Conservation (phyloP, 2,797 vertebrate species). For the Botia kubotai region DNA sequence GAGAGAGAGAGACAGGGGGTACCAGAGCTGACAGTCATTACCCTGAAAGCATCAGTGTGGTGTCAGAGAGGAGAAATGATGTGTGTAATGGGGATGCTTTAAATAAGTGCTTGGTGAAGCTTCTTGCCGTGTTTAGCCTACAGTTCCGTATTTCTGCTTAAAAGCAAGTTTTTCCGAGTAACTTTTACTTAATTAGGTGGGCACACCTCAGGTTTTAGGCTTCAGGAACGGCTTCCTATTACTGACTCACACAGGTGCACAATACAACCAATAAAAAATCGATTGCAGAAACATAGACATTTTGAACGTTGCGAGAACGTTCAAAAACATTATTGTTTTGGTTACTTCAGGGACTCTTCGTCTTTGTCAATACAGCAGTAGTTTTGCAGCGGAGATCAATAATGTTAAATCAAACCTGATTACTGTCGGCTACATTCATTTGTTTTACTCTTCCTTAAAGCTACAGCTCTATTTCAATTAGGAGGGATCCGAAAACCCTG, state of each 20-base stretch:
- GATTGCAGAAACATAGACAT: background rate
- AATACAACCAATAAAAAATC: background rate
- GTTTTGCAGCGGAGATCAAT: conserved; percentile 14
- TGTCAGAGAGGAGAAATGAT: conserved; percentile 34
- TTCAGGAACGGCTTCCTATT: background rate
- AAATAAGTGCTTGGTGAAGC: conserved; percentile 45
- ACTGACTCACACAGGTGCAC: background rate
- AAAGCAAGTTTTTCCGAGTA: background rate
- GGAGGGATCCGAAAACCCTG: conserved; percentile 44
- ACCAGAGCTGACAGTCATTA: conserved; percentile 16
- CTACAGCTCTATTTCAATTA: conserved; percentile 54
- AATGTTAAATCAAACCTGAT: conserved; percentile 23
- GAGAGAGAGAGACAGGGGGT: background rate
- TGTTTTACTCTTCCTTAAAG: conserved; percentile 31
- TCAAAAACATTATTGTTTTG: too few relatives aligned
- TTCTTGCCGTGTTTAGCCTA: background rate
- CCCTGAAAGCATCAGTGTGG: conserved; percentile 41
- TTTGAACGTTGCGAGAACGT: background rate
- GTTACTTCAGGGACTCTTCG: background rate
- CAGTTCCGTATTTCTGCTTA: conserved; percentile 1
- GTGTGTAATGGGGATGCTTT: conserved; percentile 45
- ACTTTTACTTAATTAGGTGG: conserved; percentile 2
- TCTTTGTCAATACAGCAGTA: background rate
- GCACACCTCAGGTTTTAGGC: background rate
- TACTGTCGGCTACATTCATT: conserved; percentile 1